These are phyloP conservation scores for Trichomycterus rosablanca DNA, from an alignment of 2,113 vertebrate species.

Conservation along the genomic window DNA sequence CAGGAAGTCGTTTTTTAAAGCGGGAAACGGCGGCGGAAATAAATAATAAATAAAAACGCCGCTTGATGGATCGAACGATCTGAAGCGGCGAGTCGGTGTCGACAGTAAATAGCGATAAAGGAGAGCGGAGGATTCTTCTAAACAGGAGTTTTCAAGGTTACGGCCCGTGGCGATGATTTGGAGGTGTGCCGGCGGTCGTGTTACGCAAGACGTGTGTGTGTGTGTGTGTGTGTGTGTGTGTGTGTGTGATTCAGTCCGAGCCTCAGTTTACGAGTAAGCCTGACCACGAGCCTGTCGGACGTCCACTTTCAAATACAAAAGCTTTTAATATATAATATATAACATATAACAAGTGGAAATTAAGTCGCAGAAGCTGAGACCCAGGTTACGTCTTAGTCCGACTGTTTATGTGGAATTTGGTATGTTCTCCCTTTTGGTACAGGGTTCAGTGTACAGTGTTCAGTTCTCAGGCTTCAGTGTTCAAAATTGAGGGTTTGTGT, in stretches of 20 bases:
- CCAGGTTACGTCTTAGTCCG: too few relatives aligned
- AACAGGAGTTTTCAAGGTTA: constrained; percentile 76
- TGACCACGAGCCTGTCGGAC: too few relatives aligned
- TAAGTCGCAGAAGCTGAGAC: too few relatives aligned
- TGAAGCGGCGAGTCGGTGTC: constrained; percentile 64
- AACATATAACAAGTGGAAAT: too few relatives aligned
- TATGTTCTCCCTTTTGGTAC: too few relatives aligned
- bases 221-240: constrained; percentile 23
- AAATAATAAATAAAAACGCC: too few relatives aligned
- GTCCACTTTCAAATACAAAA: too few relatives aligned
- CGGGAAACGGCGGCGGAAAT: constrained; percentile 43
- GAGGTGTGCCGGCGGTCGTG: constrained; percentile 38
- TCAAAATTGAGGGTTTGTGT: too few relatives aligned
- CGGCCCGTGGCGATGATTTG: constrained; percentile 57
- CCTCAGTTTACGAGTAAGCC: neutral
- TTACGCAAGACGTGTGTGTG: constrained; percentile 36
- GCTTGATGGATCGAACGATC: constrained; percentile 71
- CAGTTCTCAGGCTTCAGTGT: too few relatives aligned
- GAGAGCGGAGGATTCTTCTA: constrained; percentile 61
- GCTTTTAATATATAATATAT: too few relatives aligned
- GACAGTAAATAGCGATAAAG: constrained; percentile 73
- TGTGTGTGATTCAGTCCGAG: neutral
- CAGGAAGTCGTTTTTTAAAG: constrained; percentile 65
- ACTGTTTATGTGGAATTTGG: too few relatives aligned
- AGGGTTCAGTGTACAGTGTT: too few relatives aligned